phyloP scores from a whole-genome alignment of 2,797 vertebrate genomes.

The Hirundo rustica region DNA sequence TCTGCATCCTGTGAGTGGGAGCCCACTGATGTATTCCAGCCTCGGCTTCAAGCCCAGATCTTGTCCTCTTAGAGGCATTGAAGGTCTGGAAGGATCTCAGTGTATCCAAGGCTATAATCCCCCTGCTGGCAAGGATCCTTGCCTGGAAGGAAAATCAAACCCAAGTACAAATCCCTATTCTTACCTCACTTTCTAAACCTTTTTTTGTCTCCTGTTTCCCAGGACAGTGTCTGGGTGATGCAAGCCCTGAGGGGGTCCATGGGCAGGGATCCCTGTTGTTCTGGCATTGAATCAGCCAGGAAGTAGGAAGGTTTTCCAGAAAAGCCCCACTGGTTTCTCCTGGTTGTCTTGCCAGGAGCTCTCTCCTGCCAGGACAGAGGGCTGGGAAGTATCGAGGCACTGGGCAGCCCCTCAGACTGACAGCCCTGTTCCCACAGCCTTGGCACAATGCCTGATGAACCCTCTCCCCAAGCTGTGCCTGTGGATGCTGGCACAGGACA shows the following conservation, averaged over 20 bases:
- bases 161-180: not conserved
- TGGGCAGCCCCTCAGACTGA: not conserved
- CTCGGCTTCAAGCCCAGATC: not conserved
- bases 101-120: constrained; percentile 20
- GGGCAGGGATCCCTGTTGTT: not conserved
- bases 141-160: constrained; percentile 30
- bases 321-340: not conserved
- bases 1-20: not conserved
- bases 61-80: not conserved
- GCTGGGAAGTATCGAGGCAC: accelerated
- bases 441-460: accelerated
- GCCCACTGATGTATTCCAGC: not conserved
- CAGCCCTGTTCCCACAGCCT: not conserved
- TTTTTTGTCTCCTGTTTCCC: constrained; percentile 2
- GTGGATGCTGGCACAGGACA: accelerated
- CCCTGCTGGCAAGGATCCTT: not conserved
- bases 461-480: not conserved
- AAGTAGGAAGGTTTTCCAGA: not conserved
- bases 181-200: not conserved
- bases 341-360: not conserved
- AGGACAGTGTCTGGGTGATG: not conserved
- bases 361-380: not conserved
- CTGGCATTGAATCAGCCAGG: not conserved
- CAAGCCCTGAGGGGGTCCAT: not conserved
- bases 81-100: not conserved